A percentile compares a stretch with the other conserved stretches of the same genome.
Conservation (phyloP, 92 coral and sea anemone genomes). For the Palythoa heliodiscus region DNA sequence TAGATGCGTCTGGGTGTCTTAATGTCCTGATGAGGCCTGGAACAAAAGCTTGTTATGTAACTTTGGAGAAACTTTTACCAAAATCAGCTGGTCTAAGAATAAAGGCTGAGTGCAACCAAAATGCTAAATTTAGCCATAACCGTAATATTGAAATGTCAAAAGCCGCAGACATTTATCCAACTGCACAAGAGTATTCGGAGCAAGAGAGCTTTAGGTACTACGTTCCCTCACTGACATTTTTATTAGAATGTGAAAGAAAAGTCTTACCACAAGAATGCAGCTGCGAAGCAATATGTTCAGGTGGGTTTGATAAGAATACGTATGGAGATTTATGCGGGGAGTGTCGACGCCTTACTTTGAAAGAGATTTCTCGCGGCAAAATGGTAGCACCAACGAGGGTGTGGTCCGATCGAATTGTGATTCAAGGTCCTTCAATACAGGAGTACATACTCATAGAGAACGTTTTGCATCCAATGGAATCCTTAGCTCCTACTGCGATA, state of each 20-base stretch:
- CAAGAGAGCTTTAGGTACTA: too few relatives aligned
- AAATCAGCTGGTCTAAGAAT: not conserved
- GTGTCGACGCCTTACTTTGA: not conserved
- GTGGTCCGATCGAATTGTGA: not conserved
- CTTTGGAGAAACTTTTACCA: not conserved
- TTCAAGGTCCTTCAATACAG: not conserved
- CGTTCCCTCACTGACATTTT: not conserved
- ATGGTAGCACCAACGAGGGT: not conserved
- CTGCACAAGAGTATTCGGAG: too few relatives aligned
- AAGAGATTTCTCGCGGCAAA: not conserved
- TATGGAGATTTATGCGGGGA: not conserved
- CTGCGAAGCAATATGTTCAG: not conserved
- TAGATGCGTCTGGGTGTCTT: conserved; percentile 12
- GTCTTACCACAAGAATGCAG: not conserved
- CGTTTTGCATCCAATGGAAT: not conserved
- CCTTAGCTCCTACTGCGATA: not conserved
- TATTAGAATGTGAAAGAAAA: not conserved
- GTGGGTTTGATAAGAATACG: not conserved
- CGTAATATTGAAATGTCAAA: too few relatives aligned
- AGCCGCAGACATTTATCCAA: too few relatives aligned
- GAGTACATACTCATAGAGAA: not conserved
- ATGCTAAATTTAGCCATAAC: not conserved
- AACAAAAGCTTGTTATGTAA: conserved; percentile 7
- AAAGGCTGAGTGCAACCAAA: too few relatives aligned
- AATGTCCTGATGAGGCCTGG: conserved; percentile 34